Base-by-base conservation (phyloP, 2,888 invertebrate species). In the Heteropelma amictum region DNA sequence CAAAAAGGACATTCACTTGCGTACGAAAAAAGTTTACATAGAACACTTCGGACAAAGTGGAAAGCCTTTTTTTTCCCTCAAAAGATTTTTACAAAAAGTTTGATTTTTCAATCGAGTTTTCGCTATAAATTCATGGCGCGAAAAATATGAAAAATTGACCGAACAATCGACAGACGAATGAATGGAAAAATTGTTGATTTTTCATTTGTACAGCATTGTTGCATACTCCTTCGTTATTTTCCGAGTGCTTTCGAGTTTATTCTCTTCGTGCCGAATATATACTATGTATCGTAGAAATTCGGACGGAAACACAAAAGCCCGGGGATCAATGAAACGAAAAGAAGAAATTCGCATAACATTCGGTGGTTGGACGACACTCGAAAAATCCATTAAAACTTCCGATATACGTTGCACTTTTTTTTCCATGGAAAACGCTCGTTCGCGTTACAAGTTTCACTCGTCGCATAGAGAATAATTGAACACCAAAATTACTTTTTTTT, bases 261-360 rank as follows among this genome's bases (percentile, higher is more conserved):
- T 17, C 10, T 14, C 10, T 14, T 56, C 26, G 26, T 8, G 28
- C 7, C 8, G 6, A 26, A 17, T 10, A 40, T n/a, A n/a, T 1
- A 14, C 10, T 26, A 14, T 56, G 12, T 26, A 28, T 7, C 4
- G 3, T 28, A 26, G 5, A 14, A 40, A 40, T 17, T n/a, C 19
- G 56, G 56, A 49, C 54, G 23, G 40, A 61, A 40, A 51, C 56
- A 63, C 49, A 54, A 12, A 56, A 63, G 40, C 56, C n/a, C 17
- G 12, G 63, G 12, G 7, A 28, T n/a, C n/a, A 47, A 12, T 12
- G 49, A 47, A n/a, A 12, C 54, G 54, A 54, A 47, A 49, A 61
- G 33, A 68, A 38, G 17, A 23, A 33, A 7, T n/a, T 38, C 42
- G 30, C 60, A 54, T 28, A n/a, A 64, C 17, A 54, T 28, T 38